Percentiles rank a stretch among this genome's conserved stretches.
Conservation (phyloP, 2,797 vertebrate genomes). For the Pangasius macronema region DNA sequence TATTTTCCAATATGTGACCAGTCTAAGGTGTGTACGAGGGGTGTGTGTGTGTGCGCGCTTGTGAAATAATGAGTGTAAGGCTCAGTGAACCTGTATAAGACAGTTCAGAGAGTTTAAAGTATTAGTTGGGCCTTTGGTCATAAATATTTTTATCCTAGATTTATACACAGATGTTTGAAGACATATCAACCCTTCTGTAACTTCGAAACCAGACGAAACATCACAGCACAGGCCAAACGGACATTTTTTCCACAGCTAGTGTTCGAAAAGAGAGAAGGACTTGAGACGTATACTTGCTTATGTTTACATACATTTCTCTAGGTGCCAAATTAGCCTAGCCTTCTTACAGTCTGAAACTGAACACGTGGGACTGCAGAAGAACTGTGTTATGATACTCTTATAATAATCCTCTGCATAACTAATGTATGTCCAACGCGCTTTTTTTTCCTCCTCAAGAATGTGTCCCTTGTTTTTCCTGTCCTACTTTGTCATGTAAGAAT, state of each 20-base stretch:
- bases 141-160: conserved; percentile 13
- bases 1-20: conserved; percentile 54
- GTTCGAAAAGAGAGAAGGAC: conserved; percentile 34
- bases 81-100: conserved; percentile 34
- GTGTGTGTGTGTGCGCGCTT: not conserved
- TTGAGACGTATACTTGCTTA: conserved; percentile 46
- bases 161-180: conserved; percentile 28
- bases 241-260: conserved; percentile 15
- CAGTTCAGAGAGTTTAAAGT: conserved; percentile 18
- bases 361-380: not conserved
- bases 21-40: conserved; percentile 38
- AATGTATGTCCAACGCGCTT: not conserved
- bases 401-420: conserved; percentile 18
- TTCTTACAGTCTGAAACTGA: conserved; percentile 48
- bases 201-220: not conserved
- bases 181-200: conserved; percentile 5
- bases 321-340: conserved; percentile 57
- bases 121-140: conserved; percentile 29
- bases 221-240: conserved; percentile 10
- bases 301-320: conserved; percentile 60
- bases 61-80: not conserved
- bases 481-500: not conserved
- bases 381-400: conserved; percentile 22
- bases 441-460: not conserved
- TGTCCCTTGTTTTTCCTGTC: not conserved